phyloP scores from a whole-genome alignment of 2,888 invertebrate species.

The Ptilodon capucinus region DNA sequence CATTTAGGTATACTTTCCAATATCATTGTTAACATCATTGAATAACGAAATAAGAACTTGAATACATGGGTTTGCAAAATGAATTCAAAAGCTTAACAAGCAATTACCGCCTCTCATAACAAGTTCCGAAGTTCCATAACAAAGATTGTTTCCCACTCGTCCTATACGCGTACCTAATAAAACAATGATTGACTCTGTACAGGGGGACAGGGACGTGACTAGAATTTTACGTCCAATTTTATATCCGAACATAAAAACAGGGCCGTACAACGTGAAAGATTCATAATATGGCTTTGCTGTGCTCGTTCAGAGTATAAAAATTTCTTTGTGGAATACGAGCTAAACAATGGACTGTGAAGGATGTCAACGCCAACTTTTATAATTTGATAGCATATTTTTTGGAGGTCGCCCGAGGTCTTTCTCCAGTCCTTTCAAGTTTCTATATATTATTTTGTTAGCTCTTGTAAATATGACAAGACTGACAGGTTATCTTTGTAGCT shows the following conservation, averaged over 20 bases:
- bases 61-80: too few species aligned
- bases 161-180: conserved; percentile 59
- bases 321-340: conserved; percentile 12
- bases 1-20: too few species aligned
- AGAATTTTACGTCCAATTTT: conserved; percentile 72
- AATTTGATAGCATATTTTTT: not conserved
- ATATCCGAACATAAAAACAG: conserved; percentile 66
- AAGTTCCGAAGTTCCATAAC: conserved; percentile 6
- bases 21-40: too few species aligned
- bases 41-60: too few species aligned
- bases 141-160: conserved; percentile 37
- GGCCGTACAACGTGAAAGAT: conserved; percentile 61
- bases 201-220: conserved; percentile 58
- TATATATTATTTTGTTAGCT: too few species aligned
- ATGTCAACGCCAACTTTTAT: not conserved
- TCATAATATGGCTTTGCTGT: conserved; percentile 53
- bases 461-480: too few species aligned
- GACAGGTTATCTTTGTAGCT: too few species aligned
- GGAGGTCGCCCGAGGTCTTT: too few species aligned
- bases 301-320: conserved; percentile 36
- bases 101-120: not conserved
- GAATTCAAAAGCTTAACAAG: not conserved
- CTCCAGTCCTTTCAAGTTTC: too few species aligned
- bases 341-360: conserved; percentile 14
- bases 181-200: conserved; percentile 76